Conservation (phyloP, 2,888 invertebrate genomes). For the Steromphala cineraria region DNA sequence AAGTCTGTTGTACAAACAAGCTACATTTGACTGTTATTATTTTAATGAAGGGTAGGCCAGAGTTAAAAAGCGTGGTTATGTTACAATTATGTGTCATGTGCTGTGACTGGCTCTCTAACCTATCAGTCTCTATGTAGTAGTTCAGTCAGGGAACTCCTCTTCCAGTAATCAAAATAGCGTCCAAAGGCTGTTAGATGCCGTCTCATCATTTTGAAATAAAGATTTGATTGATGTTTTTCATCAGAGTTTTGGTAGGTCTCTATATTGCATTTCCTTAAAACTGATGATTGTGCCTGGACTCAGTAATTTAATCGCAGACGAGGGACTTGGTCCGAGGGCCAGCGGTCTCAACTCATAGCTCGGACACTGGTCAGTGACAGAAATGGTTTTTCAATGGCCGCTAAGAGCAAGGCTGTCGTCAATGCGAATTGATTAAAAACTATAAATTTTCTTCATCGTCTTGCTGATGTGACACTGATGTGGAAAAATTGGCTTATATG, state of each 20-base stretch:
- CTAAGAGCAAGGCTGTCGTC: not conserved
- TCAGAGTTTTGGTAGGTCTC: constrained; percentile 10
- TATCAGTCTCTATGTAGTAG: no score
- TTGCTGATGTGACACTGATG: not conserved
- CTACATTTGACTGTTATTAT: no score
- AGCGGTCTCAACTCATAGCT: constrained; percentile 5
- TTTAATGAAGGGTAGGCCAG: no score
- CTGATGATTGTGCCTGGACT: constrained; percentile 8
- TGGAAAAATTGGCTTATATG: constrained; percentile 6
- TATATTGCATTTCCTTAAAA: constrained; percentile 10
- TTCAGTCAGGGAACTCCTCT: no score
- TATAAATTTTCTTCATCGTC: constrained; percentile 8
- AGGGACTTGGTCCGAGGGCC: not conserved
- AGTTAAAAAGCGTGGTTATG: not conserved
- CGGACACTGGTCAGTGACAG: constrained; percentile 6
- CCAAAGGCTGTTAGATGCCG: constrained; percentile 8
- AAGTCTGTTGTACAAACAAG: no score
- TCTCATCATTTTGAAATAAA: constrained; percentile 10
- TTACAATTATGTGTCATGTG: not conserved
- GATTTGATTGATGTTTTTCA: constrained; percentile 10
- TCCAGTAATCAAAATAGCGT: constrained; percentile 3
- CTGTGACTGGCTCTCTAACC: not conserved
- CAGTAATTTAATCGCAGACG: constrained; percentile 5
- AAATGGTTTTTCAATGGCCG: constrained; percentile 10
- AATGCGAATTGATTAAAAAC: not conserved